These are phyloP conservation scores for Mechanitis mazaeus DNA, from an alignment of 2,888 invertebrate species.

Conservation along the genomic window DNA sequence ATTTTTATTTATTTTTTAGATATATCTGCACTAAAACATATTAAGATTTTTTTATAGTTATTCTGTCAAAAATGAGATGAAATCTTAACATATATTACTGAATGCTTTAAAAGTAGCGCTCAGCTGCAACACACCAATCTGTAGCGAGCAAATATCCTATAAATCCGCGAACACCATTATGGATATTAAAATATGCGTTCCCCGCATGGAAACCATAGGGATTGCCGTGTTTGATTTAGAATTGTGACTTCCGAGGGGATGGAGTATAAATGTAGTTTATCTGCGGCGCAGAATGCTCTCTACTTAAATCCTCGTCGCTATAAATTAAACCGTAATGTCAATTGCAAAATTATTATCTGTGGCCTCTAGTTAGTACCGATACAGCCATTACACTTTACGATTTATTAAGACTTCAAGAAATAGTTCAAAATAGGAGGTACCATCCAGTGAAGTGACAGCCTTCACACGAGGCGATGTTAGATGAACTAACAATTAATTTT, in stretches of 20 bases:
- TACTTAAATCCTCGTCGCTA: constrained; percentile 49
- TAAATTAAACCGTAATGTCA: constrained; percentile 41
- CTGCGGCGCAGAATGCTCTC: constrained; percentile 47
- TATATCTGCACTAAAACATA: too few species aligned
- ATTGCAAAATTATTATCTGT: constrained; percentile 20
- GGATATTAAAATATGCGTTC: constrained; percentile 63
- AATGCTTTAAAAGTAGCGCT: not conserved
- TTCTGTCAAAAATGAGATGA: not conserved
- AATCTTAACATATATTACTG: not conserved
- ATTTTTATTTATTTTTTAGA: too few species aligned
- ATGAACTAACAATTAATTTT: too few species aligned
- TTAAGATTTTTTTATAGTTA: too few species aligned
- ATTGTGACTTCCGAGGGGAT: constrained; percentile 64
- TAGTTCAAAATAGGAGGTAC: too few species aligned
- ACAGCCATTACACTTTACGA: too few species aligned
- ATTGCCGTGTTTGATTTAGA: constrained; percentile 70
- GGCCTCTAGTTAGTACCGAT: not conserved
- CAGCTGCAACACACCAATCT: constrained; percentile 14
- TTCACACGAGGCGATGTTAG: too few species aligned
- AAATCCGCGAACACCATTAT: constrained; percentile 47
- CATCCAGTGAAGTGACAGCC: too few species aligned
- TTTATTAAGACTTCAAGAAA: too few species aligned
- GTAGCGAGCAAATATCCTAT: constrained; percentile 28
- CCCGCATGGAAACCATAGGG: constrained; percentile 45
- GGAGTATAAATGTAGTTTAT: constrained; percentile 58